Evolutionary conservation across 2,113 vertebrate genomes (phyloP).

Genomic region (Atrichornis clamosus): DNA sequence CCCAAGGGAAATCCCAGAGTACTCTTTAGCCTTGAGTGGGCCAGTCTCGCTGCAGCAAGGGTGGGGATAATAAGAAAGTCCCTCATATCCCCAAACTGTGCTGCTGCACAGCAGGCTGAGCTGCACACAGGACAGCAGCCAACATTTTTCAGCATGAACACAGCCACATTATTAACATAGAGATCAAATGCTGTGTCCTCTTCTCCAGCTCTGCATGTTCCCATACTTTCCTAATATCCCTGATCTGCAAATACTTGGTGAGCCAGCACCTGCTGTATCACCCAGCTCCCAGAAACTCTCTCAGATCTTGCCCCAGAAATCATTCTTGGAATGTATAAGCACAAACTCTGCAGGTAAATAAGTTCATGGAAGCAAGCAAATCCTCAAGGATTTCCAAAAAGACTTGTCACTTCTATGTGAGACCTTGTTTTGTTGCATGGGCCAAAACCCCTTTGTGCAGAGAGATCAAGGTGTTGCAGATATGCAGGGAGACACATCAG

Average conservation of each 20-base stretch:
- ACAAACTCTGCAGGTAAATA: background rate
- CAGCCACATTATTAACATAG: background rate
- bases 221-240: background rate
- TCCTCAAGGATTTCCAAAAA: background rate
- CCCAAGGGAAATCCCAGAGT: background rate
- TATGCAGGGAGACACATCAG: background rate
- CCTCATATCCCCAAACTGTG: background rate
- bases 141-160: background rate
- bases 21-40: background rate
- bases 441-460: background rate
- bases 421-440: background rate
- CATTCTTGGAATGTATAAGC: background rate
- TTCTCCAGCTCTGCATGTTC: background rate
- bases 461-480: background rate
- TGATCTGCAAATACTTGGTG: background rate
- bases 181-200: background rate
- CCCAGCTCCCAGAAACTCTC: background rate
- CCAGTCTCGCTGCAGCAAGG: background rate
- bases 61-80: background rate
- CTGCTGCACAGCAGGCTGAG: background rate
- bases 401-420: background rate
- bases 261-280: background rate
- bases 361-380: background rate
- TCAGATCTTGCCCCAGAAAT: background rate
- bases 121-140: background rate